Base-by-base conservation (phyloP, 2,888 invertebrate species). In the Uloborus plumipes region DNA sequence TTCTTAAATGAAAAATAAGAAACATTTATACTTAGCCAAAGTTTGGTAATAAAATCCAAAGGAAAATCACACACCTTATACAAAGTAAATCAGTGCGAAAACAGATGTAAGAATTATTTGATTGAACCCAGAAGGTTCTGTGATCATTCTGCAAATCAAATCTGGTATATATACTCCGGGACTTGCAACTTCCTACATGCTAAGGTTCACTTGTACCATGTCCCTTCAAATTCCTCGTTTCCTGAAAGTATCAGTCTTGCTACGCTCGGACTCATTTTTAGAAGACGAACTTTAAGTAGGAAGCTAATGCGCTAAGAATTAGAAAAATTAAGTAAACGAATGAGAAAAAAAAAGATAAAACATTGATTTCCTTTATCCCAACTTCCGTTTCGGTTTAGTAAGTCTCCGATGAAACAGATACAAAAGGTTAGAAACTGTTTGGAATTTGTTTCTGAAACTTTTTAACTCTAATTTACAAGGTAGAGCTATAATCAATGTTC, bases 301-400 rank as follows among this genome's bases (percentile, higher is more conserved):
- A 81, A 74, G 53, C 73, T 59, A 18, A 14, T n/a, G 26, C 39
- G 51, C 39, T 47, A 39, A 49, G 80, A 80, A 75, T 75, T 73
- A 65, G 74, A 81, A 70, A 81, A 81, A 81, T 81, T 75, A 81
- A 74, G 75, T 81, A 70, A 81, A 74, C 64, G 58, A 71, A 55
- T 14, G 14, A 72, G 11, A 64, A 59, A 62, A 64, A 59, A 62
- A 26, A 59, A 39, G 39, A 50, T 47, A 65, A 71, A 9, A 13
- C 53, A 15, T 76, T 65, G 71, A 78, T 70, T 81, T 81, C 74
- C 80, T 74, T 74, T 70, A 81, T 65, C 70, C 64, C 55, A 49
- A 75, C 74, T 81, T 81, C 80, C 80, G 80, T 81, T 75, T 74
- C 69, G 79, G n/a, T 69, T 74, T 74, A 70, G 80, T 70, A 53